Evolutionary conservation across 2,888 invertebrate species (phyloP).

Genomic region (Melanophora roralis): DNA sequence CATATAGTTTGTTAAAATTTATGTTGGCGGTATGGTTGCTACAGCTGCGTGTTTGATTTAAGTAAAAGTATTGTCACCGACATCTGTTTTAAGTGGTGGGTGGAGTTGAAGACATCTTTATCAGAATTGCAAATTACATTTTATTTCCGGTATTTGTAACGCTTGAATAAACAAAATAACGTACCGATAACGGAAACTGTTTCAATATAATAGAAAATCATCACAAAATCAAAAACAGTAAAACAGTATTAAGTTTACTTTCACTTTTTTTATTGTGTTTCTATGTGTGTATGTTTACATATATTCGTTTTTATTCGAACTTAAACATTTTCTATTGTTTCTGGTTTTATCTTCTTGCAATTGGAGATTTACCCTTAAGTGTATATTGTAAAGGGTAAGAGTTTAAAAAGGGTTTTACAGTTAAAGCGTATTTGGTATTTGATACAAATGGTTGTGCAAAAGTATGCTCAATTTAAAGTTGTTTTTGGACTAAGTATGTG

Average conservation of each 20-base stretch:
- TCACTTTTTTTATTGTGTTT: background rate
- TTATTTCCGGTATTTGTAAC: conserved; percentile 75
- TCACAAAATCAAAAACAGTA: conserved; percentile 25
- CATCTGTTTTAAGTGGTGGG: background rate
- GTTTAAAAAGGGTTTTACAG: no score
- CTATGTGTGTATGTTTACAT: background rate
- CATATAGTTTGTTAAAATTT: background rate
- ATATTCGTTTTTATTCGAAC: background rate
- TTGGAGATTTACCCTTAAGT: no score
- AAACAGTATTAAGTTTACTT: background rate
- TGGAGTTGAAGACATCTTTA: conserved; percentile 44
- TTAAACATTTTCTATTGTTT: background rate
- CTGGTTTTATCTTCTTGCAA: no score
- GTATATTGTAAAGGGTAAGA: no score
- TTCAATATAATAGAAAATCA: conserved; percentile 48
- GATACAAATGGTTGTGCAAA: no score
- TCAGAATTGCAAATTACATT: conserved; percentile 75
- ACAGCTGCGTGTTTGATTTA: background rate
- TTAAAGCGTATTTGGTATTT: no score
- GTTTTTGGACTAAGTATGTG: no score
- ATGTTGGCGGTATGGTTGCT: background rate
- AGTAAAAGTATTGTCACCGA: background rate
- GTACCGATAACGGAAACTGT: conserved; percentile 60
- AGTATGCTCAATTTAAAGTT: no score
- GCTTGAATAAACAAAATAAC: conserved; percentile 73